Evolutionary conservation across 2,888 invertebrate species (phyloP).

Genomic region (Erebia palarica): DNA sequence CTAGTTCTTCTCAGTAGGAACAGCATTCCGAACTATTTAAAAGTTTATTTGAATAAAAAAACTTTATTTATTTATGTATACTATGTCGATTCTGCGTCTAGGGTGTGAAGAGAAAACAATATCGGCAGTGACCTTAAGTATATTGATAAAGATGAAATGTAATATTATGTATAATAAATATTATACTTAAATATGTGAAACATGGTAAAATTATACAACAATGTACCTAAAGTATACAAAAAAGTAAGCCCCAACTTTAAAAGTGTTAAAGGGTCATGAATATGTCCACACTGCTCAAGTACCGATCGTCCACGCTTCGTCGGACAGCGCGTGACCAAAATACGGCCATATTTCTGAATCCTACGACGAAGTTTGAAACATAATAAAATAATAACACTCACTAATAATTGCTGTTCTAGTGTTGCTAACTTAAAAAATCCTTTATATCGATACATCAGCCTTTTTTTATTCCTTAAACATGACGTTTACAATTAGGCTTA

Average conservation of each 20-base stretch:
- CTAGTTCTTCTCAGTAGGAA: no score
- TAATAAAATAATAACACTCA: background rate
- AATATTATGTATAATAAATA: no score
- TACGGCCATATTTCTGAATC: background rate
- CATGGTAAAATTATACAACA: background rate
- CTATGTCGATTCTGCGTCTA: no score
- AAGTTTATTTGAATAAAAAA: no score
- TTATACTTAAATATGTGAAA: background rate
- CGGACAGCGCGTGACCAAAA: constrained; percentile 54
- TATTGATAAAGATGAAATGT: background rate
- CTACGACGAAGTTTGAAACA: background rate
- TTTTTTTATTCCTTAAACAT: no score
- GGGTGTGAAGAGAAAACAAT: no score
- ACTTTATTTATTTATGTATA: no score
- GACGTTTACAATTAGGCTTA: no score
- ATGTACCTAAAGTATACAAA: background rate
- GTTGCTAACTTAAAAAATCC: no score
- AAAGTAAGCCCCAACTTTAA: constrained; percentile 62
- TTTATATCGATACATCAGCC: no score
- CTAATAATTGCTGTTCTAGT: background rate
- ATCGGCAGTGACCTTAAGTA: no score
- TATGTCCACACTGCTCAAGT: constrained; percentile 6
- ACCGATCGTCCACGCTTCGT: constrained; percentile 19
- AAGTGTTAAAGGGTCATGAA: constrained; percentile 35
- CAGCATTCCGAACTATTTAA: no score